Evolutionary conservation across 2,113 vertebrate species (phyloP), one percentile per base, ranked within the genome.

Genomic region (Eleginops maclovinus): DNA sequence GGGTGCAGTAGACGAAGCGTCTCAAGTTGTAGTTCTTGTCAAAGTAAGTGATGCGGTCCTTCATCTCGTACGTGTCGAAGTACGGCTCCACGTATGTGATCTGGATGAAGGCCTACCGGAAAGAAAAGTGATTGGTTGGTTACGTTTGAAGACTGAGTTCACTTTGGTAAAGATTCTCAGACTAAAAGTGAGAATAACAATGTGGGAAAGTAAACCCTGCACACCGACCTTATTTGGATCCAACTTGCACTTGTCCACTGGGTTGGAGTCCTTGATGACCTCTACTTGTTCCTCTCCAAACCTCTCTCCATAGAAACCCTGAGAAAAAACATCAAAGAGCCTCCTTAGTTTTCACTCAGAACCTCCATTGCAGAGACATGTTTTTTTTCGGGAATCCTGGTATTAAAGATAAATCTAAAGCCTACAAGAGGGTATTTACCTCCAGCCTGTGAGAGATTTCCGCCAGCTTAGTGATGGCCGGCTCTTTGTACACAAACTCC

Each of bases 401-500:
- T 21, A 14, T 63, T 7, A 22, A 4, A 72, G 21, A 10, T 53
- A 2, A n/a, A 15, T 16, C 21, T 4, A 16, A 17, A 26, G n/a
- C 1, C 17, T 1, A 3, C 21, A 13, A 9, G 21, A 4, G 11
- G 5, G 1, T 1, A 26, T 83, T 95, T 93, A 99, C 98, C 97
- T 99, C 98, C 0, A 99, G 93, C 71, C 98, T 94, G 92, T 99
- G 98, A 51, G 98, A 99, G 80, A 99, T 99, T 84, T 99, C 98
- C 13, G 98, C 98, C 77, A 99, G 85, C 88, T 99, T 99, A 3
- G 98, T 99, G 93, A 99, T 99, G 1, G 98, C 97, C 0, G 98
- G 98, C 61, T 99, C 98, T 91, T 99, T 99, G 95, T 99, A 99
- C 59, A 99, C 97, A 95, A 98, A 99, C 90, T 99, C 98, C 83